Conservation (phyloP, 2,888 invertebrate species). For the Tipula confusa region DNA sequence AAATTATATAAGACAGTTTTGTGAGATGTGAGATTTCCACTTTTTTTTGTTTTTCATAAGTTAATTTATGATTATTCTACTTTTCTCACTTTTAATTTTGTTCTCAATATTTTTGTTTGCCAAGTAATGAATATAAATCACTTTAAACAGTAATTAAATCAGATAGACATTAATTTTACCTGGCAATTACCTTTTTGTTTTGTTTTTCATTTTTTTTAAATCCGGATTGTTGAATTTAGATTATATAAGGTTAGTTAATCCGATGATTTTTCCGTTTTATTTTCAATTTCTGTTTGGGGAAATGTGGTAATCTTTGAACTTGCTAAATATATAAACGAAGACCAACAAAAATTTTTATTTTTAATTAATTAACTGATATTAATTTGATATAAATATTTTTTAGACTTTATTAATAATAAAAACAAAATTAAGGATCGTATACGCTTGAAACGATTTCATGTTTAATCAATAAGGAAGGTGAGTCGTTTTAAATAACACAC, state of each 20-base stretch:
- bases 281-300: background rate
- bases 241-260: background rate
- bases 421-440: too few species aligned
- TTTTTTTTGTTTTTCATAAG: background rate
- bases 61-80: background rate
- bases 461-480: too few species aligned
- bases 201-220: background rate
- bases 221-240: background rate
- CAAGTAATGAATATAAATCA: background rate
- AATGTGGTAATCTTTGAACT: background rate
- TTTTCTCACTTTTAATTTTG: background rate
- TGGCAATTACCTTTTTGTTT: background rate
- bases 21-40: background rate
- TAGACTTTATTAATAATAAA: too few species aligned
- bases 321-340: background rate
- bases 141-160: slow-evolving; percentile 12
- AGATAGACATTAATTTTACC: slow-evolving; percentile 20
- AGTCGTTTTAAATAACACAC: too few species aligned
- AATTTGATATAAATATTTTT: background rate
- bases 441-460: too few species aligned
- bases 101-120: background rate
- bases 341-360: background rate
- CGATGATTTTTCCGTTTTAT: background rate
- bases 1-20: background rate
- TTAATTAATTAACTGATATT: background rate